phyloP scores from a whole-genome alignment of 2,888 invertebrate species.

The Caenorhabditis sinica region DNA sequence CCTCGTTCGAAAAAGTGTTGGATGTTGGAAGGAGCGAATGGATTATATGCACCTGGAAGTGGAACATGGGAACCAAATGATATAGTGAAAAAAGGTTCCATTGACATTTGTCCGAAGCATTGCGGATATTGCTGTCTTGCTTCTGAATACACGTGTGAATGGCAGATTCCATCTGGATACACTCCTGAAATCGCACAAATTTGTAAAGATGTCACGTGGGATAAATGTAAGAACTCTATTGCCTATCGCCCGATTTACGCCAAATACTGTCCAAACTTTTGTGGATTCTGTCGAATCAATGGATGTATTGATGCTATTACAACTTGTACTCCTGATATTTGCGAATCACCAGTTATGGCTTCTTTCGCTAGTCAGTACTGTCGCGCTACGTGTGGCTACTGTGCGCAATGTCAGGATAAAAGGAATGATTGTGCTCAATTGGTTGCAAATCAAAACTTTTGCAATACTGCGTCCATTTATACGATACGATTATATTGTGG shows the following conservation, averaged over 20 bases:
- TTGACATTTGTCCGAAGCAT: background rate
- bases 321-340: background rate
- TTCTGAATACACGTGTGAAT: background rate
- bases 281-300: background rate
- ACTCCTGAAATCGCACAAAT: background rate
- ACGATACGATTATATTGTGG: background rate
- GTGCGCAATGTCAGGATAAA: background rate
- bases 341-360: background rate
- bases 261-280: conserved; percentile 7
- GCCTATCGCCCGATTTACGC: conserved; percentile 2
- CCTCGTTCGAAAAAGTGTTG: background rate
- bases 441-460: background rate
- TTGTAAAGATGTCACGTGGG: conserved; percentile 6
- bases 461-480: background rate
- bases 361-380: conserved; percentile 7
- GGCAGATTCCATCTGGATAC: conserved; percentile 1
- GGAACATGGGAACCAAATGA: background rate
- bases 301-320: background rate
- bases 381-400: background rate
- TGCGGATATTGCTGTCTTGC: conserved; percentile 4
- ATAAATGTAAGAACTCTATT: background rate
- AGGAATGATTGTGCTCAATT: background rate
- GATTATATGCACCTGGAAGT: background rate
- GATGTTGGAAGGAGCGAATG: background rate
- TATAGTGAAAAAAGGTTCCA: background rate